phyloP scores from a whole-genome alignment of 1,140 invertebrate species.

The Meloidogyne hapla region DNA sequence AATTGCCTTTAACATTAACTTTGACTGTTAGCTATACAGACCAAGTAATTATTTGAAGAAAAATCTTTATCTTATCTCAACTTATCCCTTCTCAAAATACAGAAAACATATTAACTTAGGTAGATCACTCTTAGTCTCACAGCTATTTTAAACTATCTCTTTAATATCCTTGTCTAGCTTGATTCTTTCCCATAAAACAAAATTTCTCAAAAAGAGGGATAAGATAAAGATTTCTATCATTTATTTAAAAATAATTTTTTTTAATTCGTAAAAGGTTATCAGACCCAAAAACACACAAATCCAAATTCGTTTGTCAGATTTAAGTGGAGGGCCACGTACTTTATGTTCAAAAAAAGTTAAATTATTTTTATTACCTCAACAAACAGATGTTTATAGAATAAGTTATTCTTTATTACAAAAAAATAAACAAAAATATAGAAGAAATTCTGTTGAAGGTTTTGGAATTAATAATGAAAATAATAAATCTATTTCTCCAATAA shows the following conservation, averaged over 20 bases:
- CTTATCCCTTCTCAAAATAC: not conserved
- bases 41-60: constrained; percentile 37
- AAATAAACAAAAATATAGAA: constrained; percentile 19
- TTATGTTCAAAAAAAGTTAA: constrained; percentile 40
- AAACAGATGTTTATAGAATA: constrained; percentile 33
- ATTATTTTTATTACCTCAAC: constrained; percentile 12
- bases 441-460: not conserved
- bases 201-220: not conserved
- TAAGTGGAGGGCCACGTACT: constrained; percentile 32
- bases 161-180: too few relatives aligned
- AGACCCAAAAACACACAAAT: constrained; percentile 50
- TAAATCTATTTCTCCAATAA: constrained; percentile 15
- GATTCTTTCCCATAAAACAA: too few relatives aligned
- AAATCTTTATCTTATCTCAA: too few relatives aligned
- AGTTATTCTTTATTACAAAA: constrained; percentile 37
- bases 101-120: not conserved
- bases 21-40: constrained; percentile 46
- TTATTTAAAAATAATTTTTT: not conserved
- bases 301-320: constrained; percentile 36
- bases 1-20: constrained; percentile 40
- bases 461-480: not conserved
- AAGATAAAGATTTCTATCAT: too few relatives aligned
- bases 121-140: not conserved
- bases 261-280: constrained; percentile 23
- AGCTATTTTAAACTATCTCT: too few relatives aligned